Percentiles rank a stretch among this genome's conserved stretches.
phyloP scores from a whole-genome alignment of 2,113 vertebrate species.

The Fukomys damarensis region DNA sequence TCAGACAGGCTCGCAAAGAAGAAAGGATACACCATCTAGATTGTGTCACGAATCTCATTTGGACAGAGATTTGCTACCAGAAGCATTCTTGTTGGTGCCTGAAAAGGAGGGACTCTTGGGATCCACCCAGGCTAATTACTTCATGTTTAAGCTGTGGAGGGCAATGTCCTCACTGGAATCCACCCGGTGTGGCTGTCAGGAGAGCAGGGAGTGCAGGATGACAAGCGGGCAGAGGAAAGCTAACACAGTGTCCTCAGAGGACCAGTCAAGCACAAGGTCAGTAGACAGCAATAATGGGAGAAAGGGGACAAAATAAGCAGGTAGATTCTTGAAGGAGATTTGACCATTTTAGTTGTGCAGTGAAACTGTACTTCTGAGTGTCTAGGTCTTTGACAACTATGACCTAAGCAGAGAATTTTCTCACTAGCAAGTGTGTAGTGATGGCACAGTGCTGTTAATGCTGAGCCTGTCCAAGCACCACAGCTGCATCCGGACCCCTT shows the following conservation, averaged over 20 bases:
- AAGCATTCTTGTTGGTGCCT: neutral
- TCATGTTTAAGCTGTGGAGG: neutral
- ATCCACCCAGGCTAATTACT: neutral
- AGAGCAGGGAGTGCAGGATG: neutral
- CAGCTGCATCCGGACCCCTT: neutral
- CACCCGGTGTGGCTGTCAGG: neutral
- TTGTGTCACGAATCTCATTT: neutral
- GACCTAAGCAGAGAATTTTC: neutral
- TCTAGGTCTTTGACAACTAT: slow-evolving; percentile 10
- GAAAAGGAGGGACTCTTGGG: neutral
- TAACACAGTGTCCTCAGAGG: neutral
- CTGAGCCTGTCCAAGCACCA: neutral
- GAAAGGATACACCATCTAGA: neutral
- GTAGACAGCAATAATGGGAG: neutral
- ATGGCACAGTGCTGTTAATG: neutral
- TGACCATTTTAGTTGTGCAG: neutral
- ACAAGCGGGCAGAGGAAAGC: neutral
- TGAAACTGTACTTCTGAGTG: neutral
- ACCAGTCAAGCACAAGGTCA: neutral
- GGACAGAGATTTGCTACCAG: neutral
- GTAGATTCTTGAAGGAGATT: neutral
- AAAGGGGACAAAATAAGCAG: neutral
- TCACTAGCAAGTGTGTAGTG: neutral
- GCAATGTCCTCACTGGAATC: neutral
- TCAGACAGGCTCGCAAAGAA: neutral